Percentiles rank a stretch among this genome's conserved stretches.
These are phyloP conservation scores for Amorpha juglandis DNA, from an alignment of 2,888 invertebrate genomes.

Conservation along the genomic window DNA sequence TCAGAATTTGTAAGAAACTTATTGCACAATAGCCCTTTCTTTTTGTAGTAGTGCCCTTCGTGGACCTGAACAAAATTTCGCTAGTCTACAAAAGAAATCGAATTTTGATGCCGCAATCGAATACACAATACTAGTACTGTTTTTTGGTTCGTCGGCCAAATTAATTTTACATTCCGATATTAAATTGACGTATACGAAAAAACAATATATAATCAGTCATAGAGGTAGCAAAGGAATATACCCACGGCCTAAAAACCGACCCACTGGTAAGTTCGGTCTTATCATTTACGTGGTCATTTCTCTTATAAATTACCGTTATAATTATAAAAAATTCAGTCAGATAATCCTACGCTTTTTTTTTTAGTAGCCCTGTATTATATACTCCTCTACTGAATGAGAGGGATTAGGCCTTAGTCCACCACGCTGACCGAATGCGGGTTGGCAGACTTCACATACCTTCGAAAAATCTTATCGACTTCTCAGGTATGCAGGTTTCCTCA, in stretches of 20 bases:
- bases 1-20: too few species aligned
- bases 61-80: not conserved
- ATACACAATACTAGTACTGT: not conserved
- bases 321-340: too few species aligned
- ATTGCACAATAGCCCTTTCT: too few species aligned
- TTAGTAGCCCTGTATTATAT: too few species aligned
- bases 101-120: not conserved
- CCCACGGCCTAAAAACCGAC: not conserved
- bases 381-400: too few species aligned
- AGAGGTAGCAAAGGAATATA: constrained; percentile 3
- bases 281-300: not conserved
- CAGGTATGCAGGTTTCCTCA: too few species aligned
- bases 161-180: not conserved
- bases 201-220: constrained; percentile 1
- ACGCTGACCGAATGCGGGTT: too few species aligned
- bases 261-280: not conserved
- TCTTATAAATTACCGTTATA: not conserved
- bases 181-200: constrained; percentile 6
- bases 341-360: too few species aligned
- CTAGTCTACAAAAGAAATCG: not conserved
- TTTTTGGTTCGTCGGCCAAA: not conserved
- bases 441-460: too few species aligned
- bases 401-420: too few species aligned
- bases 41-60: too few species aligned
- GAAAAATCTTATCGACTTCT: too few species aligned